Percentiles rank a stretch among this genome's conserved stretches.
phyloP scores from a whole-genome alignment of 2,113 vertebrate species.

The Elgaria multicarinata region DNA sequence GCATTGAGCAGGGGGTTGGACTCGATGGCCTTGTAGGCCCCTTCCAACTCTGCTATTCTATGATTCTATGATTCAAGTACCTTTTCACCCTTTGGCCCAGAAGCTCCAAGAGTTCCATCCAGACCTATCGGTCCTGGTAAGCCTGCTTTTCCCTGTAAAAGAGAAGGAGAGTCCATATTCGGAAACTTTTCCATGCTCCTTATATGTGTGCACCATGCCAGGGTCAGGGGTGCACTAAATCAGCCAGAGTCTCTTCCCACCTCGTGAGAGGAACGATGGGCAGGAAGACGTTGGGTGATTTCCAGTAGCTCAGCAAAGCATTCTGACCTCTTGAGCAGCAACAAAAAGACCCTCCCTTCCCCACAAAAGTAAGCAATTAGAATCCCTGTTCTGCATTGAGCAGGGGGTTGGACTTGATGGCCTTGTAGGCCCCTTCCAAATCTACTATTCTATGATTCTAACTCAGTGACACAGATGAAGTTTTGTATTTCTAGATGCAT shows the following conservation, averaged over 20 bases:
- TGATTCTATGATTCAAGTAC: no score
- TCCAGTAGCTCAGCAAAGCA: not conserved
- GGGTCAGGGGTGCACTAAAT: not conserved
- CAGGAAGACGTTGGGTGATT: not conserved
- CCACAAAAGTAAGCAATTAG: not conserved
- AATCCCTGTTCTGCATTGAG: not conserved
- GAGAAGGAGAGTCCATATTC: not conserved
- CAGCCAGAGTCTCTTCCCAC: not conserved
- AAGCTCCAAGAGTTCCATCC: constrained; percentile 79
- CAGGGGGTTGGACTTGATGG: no score
- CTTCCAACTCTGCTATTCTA: no score
- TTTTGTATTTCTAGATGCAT: no score
- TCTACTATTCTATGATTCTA: not conserved
- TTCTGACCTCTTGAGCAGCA: not conserved
- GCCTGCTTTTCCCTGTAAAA: constrained; percentile 80
- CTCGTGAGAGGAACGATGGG: not conserved
- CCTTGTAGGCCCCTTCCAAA: no score
- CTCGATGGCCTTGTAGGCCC: no score
- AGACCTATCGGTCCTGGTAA: constrained; percentile 84
- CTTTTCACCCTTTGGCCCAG: constrained; percentile 84
- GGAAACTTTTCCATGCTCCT: not conserved
- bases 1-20: no score
- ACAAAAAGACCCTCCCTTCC: no score
- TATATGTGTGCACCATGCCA: not conserved
- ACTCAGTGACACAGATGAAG: not conserved